phyloP scores from a whole-genome alignment of 2,888 invertebrate genomes.

The Drosophila bunnanda region DNA sequence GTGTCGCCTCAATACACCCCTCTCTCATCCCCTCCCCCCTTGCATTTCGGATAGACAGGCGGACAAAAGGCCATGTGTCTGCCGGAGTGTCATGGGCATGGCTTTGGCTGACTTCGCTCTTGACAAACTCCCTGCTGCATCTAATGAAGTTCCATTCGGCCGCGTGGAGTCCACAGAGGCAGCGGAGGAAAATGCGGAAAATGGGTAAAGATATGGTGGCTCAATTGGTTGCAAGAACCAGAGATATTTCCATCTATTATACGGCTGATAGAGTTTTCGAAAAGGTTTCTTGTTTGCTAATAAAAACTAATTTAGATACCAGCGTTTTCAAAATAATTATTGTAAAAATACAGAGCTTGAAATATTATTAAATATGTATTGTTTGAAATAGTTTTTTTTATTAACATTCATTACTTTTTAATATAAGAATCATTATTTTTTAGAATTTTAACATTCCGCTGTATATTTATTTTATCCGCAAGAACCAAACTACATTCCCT shows the following conservation, averaged over 20 bases:
- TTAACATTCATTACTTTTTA: neutral
- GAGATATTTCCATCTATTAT: conserved; percentile 22
- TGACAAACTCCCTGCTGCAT: conserved; percentile 67
- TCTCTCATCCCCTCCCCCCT: neutral
- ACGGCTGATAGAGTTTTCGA: conserved; percentile 6
- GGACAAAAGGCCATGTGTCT: conserved; percentile 43
- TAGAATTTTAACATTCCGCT: neutral
- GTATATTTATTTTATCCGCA: neutral
- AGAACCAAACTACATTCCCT: neutral
- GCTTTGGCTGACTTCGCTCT: conserved; percentile 47
- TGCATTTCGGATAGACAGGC: conserved; percentile 34
- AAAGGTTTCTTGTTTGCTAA: neutral
- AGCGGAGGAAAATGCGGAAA: neutral
- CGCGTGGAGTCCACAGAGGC: neutral
- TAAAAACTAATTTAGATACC: neutral
- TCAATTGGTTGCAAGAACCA: conserved; percentile 15
- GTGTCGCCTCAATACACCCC: conserved; percentile 14
- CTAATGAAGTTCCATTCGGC: conserved; percentile 71
- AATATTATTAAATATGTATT: no score
- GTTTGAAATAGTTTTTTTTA: neutral
- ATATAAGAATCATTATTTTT: neutral
- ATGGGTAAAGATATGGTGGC: conserved; percentile 12
- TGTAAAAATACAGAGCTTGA: neutral
- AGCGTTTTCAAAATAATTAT: neutral
- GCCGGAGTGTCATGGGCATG: conserved; percentile 67